Conservation (phyloP, 2,888 invertebrate species). For the Oscheius sp. region DNA sequence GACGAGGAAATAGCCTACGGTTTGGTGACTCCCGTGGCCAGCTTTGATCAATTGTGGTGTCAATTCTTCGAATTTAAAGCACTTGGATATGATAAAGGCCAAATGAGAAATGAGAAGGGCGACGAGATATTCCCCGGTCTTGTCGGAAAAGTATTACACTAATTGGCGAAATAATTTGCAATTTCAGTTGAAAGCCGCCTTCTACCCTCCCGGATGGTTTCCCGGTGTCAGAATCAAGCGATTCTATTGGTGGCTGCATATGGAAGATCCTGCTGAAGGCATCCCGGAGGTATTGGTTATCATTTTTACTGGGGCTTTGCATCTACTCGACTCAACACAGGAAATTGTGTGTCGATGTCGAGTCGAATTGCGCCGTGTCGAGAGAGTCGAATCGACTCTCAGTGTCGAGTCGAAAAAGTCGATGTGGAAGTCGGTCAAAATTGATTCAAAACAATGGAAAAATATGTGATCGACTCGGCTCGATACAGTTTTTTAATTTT, state of each 20-base stretch:
- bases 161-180: background rate
- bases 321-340: too few species aligned
- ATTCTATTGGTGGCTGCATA: slow-evolving; percentile 72
- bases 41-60: slow-evolving; percentile 58
- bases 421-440: too few species aligned
- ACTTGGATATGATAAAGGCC: slow-evolving; percentile 79
- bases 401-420: too few species aligned
- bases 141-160: slow-evolving; percentile 75
- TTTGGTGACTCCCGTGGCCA: slow-evolving; percentile 49
- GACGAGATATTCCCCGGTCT: slow-evolving; percentile 44
- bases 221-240: slow-evolving; percentile 78
- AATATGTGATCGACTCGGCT: too few species aligned
- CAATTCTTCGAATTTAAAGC: slow-evolving; percentile 83
- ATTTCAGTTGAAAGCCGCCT: slow-evolving; percentile 78
- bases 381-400: too few species aligned
- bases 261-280: slow-evolving; percentile 83
- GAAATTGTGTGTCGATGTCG: too few species aligned
- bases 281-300: slow-evolving; percentile 81
- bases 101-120: slow-evolving; percentile 77
- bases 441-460: too few species aligned
- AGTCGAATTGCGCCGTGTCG: too few species aligned
- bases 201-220: slow-evolving; percentile 89
- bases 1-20: slow-evolving; percentile 84
- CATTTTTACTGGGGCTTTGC: too few species aligned
- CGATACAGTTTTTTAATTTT: too few species aligned